Conservation (phyloP, 1,140 invertebrate species). For the Chlorops oryzae region DNA sequence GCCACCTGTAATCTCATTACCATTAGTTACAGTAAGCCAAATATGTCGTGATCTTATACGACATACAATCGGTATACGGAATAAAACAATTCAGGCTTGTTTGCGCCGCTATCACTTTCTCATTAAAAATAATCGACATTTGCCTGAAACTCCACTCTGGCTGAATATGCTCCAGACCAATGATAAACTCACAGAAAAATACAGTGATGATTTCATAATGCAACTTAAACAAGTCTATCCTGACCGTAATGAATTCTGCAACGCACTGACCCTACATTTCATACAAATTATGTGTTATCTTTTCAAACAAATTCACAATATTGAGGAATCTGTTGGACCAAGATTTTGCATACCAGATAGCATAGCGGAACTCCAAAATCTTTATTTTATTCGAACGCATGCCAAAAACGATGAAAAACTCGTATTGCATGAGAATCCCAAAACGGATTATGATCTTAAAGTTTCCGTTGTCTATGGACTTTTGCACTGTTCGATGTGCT, state of each 20-base stretch:
- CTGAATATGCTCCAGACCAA: conserved; percentile 37
- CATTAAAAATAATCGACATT: conserved; percentile 27
- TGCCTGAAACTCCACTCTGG: conserved; percentile 34
- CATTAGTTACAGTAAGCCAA: conserved; percentile 32
- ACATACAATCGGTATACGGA: conserved; percentile 51
- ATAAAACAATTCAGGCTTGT: conserved; percentile 67
- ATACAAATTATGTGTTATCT: conserved; percentile 27
- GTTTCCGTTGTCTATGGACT: conserved; percentile 51
- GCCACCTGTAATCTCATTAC: conserved; percentile 49
- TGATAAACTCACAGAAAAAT: conserved; percentile 19
- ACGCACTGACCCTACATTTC: conserved; percentile 32
- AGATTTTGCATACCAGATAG: conserved; percentile 28
- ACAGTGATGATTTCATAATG: conserved; percentile 30
- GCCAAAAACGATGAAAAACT: conserved; percentile 27
- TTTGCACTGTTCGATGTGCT: conserved; percentile 59
- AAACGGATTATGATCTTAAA: conserved; percentile 50
- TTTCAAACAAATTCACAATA: conserved; percentile 21
- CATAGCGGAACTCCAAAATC: conserved; percentile 25
- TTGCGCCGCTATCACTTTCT: conserved; percentile 53
- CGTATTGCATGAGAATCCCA: conserved; percentile 42
- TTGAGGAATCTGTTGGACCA: not conserved
- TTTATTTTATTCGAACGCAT: conserved; percentile 20
- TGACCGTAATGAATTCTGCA: conserved; percentile 19
- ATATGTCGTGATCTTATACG: conserved; percentile 59
- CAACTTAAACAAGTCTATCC: conserved; percentile 31